Base-by-base conservation (phyloP, 2,797 vertebrate genomes). In the Parotocinclus haroldoi region DNA sequence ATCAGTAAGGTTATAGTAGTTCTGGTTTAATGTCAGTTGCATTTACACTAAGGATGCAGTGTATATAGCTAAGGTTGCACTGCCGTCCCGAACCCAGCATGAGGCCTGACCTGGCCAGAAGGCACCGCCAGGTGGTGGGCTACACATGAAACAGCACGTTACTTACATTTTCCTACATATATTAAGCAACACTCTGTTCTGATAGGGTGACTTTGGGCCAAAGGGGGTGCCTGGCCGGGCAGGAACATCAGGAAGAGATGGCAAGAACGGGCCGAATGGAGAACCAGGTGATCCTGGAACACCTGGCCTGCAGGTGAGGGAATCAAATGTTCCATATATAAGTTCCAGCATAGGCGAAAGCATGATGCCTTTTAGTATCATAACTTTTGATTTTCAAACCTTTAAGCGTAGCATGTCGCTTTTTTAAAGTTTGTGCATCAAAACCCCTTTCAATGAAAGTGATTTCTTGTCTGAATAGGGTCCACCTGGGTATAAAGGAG, bases 401-500 rank as follows among this genome's bases (percentile, higher is more conserved):
- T 7, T 10, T n/a, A 17, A 11, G 50, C 36, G 55, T 9, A 27
- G 13, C 11, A 11, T 18, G 14, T 4, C 18, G 7, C 38, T 7
- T 10, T 51, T 0, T 51, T 56, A 49, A 38, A 46, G 10, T 11
- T 12, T 6, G 27, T 27, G 5, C 2, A 27, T 5, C 27, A 27
- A 27, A 27, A 27, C 2, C 27, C 27, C 27, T 27, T 2, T 5
- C 27, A 27, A 27, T 27, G 2, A 2, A 27, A 27, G 5, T 27
- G 5, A 27, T 27, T 27, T 36, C 1, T 71, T 38, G 37, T 66
- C 45, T 58, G 16, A 37, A 38, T 77, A 93, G 92, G 92, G 92
- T 13, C 83, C 78, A 4, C 83, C 83, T 69, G 92, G 92, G 19
- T 90, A 91, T 77, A 88, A 85, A 71, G 92, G 91, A 0, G 92